Percentiles rank a stretch among this genome's conserved stretches.
Conservation (phyloP, 2,113 vertebrate species). For the Aplodontia rufa region DNA sequence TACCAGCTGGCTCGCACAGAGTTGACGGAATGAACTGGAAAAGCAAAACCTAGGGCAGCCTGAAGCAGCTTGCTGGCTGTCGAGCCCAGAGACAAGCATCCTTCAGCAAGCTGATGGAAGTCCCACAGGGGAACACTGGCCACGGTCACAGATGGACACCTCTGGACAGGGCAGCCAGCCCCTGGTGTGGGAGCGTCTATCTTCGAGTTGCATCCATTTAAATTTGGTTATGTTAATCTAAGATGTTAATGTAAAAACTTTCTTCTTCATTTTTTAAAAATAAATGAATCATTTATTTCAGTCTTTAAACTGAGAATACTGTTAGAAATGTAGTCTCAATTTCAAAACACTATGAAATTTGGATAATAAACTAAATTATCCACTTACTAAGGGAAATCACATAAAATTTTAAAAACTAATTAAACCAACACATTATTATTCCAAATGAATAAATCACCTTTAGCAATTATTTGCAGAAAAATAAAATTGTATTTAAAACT, state of each 20-base stretch:
- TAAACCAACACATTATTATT: conserved; percentile 27
- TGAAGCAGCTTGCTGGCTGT: not conserved
- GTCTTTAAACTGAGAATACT: conserved; percentile 35
- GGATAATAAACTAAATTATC: conserved; percentile 57
- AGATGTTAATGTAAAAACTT: not conserved
- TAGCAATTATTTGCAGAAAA: conserved; percentile 44
- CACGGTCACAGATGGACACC: not conserved
- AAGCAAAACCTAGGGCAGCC: not conserved
- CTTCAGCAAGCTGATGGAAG: not conserved
- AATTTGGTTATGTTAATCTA: not conserved
- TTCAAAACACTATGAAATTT: conserved; percentile 61
- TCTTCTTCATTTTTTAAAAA: conserved; percentile 32
- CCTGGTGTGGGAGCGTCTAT: not conserved
- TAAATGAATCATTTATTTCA: conserved; percentile 34
- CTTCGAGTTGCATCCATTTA: not conserved
- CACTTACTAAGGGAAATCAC: conserved; percentile 32
- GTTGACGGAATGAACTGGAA: no score
- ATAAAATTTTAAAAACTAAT: conserved; percentile 57
- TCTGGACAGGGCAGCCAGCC: not conserved
- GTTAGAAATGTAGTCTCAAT: conserved; percentile 19
- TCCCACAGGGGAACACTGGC: not conserved
- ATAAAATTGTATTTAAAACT: conserved; percentile 20
- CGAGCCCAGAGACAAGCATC: not conserved
- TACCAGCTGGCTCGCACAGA: not conserved
- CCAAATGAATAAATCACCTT: not conserved